These are phyloP conservation scores for Peromyscus melanophrys DNA, from an alignment of 2,797 vertebrate genomes.

Conservation along the genomic window DNA sequence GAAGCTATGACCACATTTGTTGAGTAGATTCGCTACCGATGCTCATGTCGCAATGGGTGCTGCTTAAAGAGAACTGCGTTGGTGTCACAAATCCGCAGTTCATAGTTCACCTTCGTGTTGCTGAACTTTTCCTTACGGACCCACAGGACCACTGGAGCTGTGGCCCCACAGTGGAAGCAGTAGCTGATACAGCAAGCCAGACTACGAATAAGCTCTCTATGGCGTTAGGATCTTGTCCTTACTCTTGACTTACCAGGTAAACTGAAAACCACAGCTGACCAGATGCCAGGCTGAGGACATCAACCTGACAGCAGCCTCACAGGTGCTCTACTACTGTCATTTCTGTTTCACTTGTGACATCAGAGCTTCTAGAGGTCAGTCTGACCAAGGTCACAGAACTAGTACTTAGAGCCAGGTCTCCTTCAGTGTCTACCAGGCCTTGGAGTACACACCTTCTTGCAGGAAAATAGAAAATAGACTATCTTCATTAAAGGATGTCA, in stretches of 20 bases:
- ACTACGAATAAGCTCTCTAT: neutral
- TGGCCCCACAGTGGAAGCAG: neutral
- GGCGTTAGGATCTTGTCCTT: neutral
- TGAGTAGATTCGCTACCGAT: neutral
- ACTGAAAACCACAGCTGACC: neutral
- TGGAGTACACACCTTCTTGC: neutral
- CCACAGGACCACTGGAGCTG: fast-evolving
- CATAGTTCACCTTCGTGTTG: neutral
- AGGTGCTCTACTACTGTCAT: neutral
- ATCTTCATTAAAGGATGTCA: neutral
- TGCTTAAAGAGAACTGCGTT: neutral
- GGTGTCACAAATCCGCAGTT: neutral
- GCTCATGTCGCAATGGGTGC: neutral
- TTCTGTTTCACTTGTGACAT: neutral
- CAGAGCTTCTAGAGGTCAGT: neutral
- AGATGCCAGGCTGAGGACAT: neutral
- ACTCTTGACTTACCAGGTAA: neutral
- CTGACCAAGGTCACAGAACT: neutral
- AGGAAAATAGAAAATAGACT: neutral
- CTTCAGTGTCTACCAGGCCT: no score
- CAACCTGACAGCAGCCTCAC: neutral
- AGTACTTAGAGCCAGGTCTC: neutral
- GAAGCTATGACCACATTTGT: neutral
- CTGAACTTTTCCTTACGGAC: neutral
- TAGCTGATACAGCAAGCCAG: neutral